Percentiles rank a stretch among this genome's conserved stretches.
Conservation (phyloP, 2,888 invertebrate species). For the Drosophila kambysellisi region DNA sequence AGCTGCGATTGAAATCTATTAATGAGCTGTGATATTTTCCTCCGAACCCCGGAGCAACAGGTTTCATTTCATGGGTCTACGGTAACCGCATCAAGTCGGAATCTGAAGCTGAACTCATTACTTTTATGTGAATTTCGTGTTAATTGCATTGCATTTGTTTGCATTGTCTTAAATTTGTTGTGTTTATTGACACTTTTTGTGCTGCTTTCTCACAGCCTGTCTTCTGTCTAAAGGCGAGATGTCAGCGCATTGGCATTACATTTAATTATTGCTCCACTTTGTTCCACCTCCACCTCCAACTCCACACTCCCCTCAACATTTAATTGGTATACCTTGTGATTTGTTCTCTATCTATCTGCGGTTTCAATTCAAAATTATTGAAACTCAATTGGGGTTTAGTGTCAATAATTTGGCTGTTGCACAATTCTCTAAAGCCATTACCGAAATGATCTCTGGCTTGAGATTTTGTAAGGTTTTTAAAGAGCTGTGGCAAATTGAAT, state of each 20-base stretch:
- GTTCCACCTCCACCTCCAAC: background rate
- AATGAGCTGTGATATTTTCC: slow-evolving; percentile 73
- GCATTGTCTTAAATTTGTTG: slow-evolving; percentile 71
- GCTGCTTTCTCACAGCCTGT: slow-evolving; percentile 67
- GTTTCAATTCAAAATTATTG: slow-evolving; percentile 28
- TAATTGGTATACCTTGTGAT: slow-evolving; percentile 38
- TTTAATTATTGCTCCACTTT: slow-evolving; percentile 35
- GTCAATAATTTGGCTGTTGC: slow-evolving; percentile 3
- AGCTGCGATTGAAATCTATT: slow-evolving; percentile 68
- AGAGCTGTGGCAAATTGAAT: background rate
- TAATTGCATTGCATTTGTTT: slow-evolving; percentile 75
- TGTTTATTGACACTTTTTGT: slow-evolving; percentile 58
- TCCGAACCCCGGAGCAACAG: slow-evolving; percentile 41
- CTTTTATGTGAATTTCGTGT: slow-evolving; percentile 77
- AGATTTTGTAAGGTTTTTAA: background rate
- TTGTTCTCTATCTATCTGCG: slow-evolving; percentile 27
- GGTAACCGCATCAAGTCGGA: slow-evolving; percentile 2
- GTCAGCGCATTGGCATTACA: slow-evolving; percentile 42
- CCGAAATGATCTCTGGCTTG: background rate
- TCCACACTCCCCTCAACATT: slow-evolving; percentile 17
- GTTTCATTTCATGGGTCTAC: slow-evolving; percentile 63
- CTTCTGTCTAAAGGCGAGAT: slow-evolving; percentile 26
- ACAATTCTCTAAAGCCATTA: background rate
- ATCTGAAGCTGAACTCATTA: slow-evolving; percentile 67
- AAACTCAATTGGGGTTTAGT: slow-evolving; percentile 36